A percentile compares a stretch with the other conserved stretches of the same genome.
Evolutionary conservation across 2,113 vertebrate species (phyloP).

Genomic region (Prinia subflava): DNA sequence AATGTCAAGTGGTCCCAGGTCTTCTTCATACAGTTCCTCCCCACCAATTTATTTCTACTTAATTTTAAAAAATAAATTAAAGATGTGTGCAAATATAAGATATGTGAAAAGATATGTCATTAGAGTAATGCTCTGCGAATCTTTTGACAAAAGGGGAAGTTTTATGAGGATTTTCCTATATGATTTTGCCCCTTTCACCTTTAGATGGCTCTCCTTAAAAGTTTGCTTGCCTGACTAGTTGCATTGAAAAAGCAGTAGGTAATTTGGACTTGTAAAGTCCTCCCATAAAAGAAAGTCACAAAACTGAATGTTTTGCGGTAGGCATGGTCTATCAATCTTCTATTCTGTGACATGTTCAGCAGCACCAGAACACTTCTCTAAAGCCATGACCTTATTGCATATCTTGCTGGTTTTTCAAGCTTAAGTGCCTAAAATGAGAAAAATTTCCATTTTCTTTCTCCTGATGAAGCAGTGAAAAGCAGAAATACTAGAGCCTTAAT

Average conservation of each 20-base stretch:
- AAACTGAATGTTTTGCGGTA: background rate
- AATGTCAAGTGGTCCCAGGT: background rate
- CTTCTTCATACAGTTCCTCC: background rate
- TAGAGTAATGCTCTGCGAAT: background rate
- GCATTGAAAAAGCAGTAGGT: background rate
- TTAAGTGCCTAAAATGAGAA: background rate
- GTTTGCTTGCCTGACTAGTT: background rate
- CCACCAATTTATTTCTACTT: background rate
- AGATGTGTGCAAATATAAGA: background rate
- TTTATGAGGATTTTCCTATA: background rate
- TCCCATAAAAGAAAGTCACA: background rate
- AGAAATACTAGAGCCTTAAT: background rate
- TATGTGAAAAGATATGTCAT: background rate
- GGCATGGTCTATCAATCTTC: background rate
- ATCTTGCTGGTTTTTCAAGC: background rate
- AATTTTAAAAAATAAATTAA: background rate
- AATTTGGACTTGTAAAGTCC: background rate
- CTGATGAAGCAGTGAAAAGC: background rate
- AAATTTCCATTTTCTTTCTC: background rate
- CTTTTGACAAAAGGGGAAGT: background rate
- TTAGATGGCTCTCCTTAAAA: background rate
- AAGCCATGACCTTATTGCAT: background rate
- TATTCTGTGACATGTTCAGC: background rate
- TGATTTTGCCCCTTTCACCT: background rate
- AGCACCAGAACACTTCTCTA: background rate